These are phyloP conservation scores for Tringa solitaria DNA, from an alignment of 2,113 vertebrate species.

Conservation along the genomic window DNA sequence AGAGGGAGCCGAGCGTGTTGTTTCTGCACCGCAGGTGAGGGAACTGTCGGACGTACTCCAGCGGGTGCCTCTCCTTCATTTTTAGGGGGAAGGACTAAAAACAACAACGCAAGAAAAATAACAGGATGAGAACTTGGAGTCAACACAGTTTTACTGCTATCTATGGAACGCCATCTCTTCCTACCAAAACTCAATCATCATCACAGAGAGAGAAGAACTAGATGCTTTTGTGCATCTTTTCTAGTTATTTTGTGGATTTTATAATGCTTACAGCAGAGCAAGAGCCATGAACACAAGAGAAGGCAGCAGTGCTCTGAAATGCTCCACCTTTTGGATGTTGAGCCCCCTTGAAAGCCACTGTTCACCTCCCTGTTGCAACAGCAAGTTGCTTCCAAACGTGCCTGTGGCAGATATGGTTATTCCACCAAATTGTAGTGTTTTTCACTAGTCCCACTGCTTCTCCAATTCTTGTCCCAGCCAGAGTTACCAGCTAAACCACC, in stretches of 20 bases:
- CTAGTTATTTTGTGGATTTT: background rate
- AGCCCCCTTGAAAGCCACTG: background rate
- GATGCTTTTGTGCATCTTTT: background rate
- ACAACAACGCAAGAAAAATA: background rate
- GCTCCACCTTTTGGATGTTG: background rate
- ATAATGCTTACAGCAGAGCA: background rate
- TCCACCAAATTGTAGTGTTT: background rate
- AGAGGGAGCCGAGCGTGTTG: slow-evolving; percentile 80
- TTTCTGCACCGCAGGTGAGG: slow-evolving; percentile 91
- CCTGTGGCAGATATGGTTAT: fast-evolving
- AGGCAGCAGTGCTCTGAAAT: background rate
- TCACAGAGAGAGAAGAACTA: background rate
- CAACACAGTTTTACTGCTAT: background rate
- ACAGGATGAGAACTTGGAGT: background rate
- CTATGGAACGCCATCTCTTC: background rate
- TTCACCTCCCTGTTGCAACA: background rate
- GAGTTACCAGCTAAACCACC: background rate
- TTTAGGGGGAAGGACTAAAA: slow-evolving; percentile 90
- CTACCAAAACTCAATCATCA: background rate
- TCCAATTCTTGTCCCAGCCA: background rate
- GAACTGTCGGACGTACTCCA: slow-evolving; percentile 88
- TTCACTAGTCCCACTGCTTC: background rate
- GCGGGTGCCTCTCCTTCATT: slow-evolving; percentile 80
- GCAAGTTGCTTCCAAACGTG: fast-evolving
- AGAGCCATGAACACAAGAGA: background rate